Evolutionary conservation across 2,888 invertebrate genomes (phyloP), one percentile per base, ranked within the genome.

Genomic region (Phytoseiulus persimilis): DNA sequence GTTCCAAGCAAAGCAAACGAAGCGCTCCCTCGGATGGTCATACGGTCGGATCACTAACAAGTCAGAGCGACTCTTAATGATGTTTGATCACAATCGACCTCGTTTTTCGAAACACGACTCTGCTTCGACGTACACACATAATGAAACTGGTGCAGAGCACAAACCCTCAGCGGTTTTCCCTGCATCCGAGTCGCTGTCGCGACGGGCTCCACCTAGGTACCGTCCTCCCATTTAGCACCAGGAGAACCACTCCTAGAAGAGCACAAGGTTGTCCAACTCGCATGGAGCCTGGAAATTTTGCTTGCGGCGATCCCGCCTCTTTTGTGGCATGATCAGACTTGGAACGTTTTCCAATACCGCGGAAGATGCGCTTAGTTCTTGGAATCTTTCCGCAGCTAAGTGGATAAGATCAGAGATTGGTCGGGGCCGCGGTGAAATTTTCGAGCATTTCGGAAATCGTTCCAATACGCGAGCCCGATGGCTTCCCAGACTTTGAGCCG

Each of bases 31-130:
- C 18, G 23, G 65, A 65, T 39, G 39, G 65, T 23, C 65, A 18
- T 2, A 2, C 18, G n/a, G 65, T 28, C 18, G 65, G 65, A 14
- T 65, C 65, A 65, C 65, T 65, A 65, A 65, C 65, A 65, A 65
- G 65, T 65, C 14, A 28, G 65, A 65, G 65, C 65, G 65, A 65
- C 65, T 65, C 65, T 65, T 65, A 65, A 65, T 28, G 65, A 65
- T 65, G 65, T 65, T 65, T 65, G 65, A 65, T 65, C 65, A 65
- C 65, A 65, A 65, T 65, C 65, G 65, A 65, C 65, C 65, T 65
- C 65, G 65, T 65, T 65, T 18, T 28, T 23, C 23, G 18, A 65
- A 65, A 28, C 65, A 65, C 14, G 65, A 65, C 65, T 28, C 65
- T 6, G 39, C 39, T 39, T 39, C 39, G 39, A 39, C 39, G 39